Base-by-base conservation (phyloP, 2,888 invertebrate genomes). In the Xanthia icteritia region DNA sequence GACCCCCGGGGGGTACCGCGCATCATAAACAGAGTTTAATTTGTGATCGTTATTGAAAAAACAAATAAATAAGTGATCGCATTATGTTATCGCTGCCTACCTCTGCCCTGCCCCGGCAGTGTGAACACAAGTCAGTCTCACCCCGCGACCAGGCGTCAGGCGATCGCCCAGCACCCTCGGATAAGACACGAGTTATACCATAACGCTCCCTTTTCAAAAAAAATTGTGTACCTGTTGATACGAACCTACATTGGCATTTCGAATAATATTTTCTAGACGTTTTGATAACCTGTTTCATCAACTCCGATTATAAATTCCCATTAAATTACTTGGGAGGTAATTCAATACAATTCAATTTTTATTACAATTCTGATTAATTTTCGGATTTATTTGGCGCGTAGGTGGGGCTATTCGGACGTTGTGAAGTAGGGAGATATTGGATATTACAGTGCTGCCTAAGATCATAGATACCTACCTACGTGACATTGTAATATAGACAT, bases 191-290 rank as follows among this genome's bases (percentile, higher is more conserved):
- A 27, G 39, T 31, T 31, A 60, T 48, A 69, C 31, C 15, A 31
- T 31, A 60, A 60, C 8, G 15, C 31, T 31, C 54, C 58, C 42
- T 31, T 58, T 27, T n/a, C 11, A 8, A n/a, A n/a, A n/a, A n/a
- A n/a, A n/a, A n/a, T n/a, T 45, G 15, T 11, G 42, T 42, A 48
- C 56, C n/a, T 65, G 77, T 58, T 78, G 79, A 56, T 48, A 63
- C 27, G 9, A 39, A 48, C 39, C 17, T 73, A 56, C 20, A 42
- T 31, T 8, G 27, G 13, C 11, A 51, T 60, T 51, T 58, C 39
- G 17, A 76, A 64, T 39, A 36, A n/a, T 54, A 68, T 54, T 68
- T 27, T 51, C 48, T 31, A 61, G 17, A 31, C 20, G 27, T 76
- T 65, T 39, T 48, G 36, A n/a, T 27, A 27, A n/a, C 23, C n/a